These are phyloP conservation scores for Allolobophora icterica DNA, from an alignment of 2,888 invertebrate species.

Conservation along the genomic window DNA sequence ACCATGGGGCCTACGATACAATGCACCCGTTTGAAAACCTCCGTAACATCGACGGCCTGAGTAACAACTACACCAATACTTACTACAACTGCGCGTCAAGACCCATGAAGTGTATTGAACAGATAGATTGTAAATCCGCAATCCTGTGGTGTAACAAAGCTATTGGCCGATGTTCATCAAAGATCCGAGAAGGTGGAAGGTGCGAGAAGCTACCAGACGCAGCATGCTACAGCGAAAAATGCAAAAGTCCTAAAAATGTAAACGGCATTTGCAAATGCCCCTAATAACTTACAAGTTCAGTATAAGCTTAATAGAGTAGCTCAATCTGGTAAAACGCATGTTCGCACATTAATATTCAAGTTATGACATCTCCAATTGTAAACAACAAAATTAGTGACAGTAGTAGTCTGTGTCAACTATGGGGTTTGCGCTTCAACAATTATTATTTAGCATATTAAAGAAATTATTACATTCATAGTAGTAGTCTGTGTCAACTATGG, in stretches of 20 bases:
- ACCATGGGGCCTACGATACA: neutral
- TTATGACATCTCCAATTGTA: neutral
- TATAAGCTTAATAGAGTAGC: neutral
- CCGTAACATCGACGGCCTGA: neutral
- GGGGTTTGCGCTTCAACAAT: too few relatives aligned
- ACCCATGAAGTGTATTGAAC: constrained; percentile 32
- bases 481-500: too few relatives aligned
- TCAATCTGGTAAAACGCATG: too few relatives aligned
- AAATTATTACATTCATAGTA: too few relatives aligned
- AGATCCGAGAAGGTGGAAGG: constrained; percentile 38
- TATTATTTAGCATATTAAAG: too few relatives aligned
- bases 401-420: too few relatives aligned
- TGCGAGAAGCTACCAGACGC: constrained; percentile 36
- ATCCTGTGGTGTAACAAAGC: constrained; percentile 41
- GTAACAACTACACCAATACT: neutral
- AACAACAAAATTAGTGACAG: neutral
- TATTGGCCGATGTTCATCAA: constrained; percentile 38
- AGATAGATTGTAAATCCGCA: constrained; percentile 32
- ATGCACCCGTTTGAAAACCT: neutral
- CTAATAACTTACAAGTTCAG: neutral
- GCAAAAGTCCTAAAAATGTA: neutral
- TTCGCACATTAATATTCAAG: neutral
- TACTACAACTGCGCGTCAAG: neutral
- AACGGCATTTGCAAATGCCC: neutral
- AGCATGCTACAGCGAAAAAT: constrained; percentile 35